Conservation (phyloP, 1,140 invertebrate species). For the Scaptomyza pallida region DNA sequence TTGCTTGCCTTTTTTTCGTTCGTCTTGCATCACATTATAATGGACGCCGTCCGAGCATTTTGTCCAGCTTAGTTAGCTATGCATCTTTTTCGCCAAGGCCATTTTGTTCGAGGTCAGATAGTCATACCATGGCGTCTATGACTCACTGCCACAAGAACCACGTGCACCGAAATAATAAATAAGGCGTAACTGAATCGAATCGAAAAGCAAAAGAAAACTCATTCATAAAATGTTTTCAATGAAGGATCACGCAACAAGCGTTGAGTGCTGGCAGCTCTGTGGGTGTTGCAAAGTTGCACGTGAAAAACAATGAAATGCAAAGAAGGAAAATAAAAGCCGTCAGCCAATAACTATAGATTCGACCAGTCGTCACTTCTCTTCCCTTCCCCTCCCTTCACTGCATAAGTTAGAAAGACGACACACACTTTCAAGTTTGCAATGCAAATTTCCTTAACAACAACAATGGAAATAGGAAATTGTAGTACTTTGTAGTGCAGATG, state of each 20-base stretch:
- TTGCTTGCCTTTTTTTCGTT: background rate
- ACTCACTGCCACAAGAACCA: conserved; percentile 13
- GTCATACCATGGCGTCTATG: background rate
- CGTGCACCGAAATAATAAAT: conserved; percentile 12
- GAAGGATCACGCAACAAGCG: background rate
- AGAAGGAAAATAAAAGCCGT: background rate
- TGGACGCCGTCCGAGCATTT: background rate
- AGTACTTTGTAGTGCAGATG: conserved; percentile 38
- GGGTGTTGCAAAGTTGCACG: background rate
- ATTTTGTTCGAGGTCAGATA: conserved; percentile 20
- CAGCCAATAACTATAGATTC: conserved; percentile 2
- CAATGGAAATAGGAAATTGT: conserved; percentile 52
- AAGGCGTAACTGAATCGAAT: background rate
- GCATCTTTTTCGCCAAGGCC: conserved; percentile 24
- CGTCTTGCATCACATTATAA: conserved; percentile 6
- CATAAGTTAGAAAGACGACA: background rate
- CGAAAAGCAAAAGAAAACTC: background rate
- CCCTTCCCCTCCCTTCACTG: background rate
- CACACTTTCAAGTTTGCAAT: conserved; percentile 58
- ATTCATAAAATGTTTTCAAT: background rate
- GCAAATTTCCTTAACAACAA: conserved; percentile 51
- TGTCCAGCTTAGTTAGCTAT: conserved; percentile 10
- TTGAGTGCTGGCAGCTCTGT: background rate
- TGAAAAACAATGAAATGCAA: background rate
- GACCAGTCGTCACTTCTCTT: background rate